A percentile compares a stretch with the other conserved stretches of the same genome.
Evolutionary conservation across 2,888 invertebrate species (phyloP).

Genomic region (Phlogophora meticulosa): DNA sequence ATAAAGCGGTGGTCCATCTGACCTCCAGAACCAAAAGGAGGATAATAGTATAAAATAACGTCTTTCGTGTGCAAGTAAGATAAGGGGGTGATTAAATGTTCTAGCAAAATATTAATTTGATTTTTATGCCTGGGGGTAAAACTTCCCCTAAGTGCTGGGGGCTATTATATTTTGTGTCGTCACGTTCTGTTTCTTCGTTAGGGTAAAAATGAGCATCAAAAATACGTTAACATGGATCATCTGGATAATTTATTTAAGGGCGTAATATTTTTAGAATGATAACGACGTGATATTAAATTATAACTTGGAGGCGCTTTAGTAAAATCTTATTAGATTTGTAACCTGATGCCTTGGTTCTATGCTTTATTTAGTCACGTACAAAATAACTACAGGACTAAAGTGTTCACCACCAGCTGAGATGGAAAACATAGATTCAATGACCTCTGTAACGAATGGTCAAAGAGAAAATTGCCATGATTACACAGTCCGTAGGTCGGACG

Average conservation of each 20-base stretch:
- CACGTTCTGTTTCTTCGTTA: conserved; percentile 35
- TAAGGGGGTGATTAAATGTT: conserved; percentile 44
- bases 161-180: conserved; percentile 44
- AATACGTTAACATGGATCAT: conserved; percentile 23
- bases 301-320: background rate
- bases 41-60: conserved; percentile 13
- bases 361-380: background rate
- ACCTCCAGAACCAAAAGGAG: no score
- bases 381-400: background rate
- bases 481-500: conserved; percentile 21
- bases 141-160: conserved; percentile 37
- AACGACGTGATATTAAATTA: conserved; percentile 8
- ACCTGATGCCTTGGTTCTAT: background rate
- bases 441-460: conserved; percentile 30
- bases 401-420: background rate
- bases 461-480: conserved; percentile 45
- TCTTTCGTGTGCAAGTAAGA: conserved; percentile 27
- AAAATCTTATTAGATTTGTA: conserved; percentile 3
- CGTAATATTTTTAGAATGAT: conserved; percentile 26
- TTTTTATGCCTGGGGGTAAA: conserved; percentile 46
- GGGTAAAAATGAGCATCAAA: conserved; percentile 29
- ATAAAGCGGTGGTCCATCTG: no score
- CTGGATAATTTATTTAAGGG: conserved; percentile 21
- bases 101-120: conserved; percentile 41
- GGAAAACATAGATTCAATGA: conserved; percentile 15